Conservation (phyloP, 2,113 vertebrate species). For the sheep (Ovis aries) region DNA sequence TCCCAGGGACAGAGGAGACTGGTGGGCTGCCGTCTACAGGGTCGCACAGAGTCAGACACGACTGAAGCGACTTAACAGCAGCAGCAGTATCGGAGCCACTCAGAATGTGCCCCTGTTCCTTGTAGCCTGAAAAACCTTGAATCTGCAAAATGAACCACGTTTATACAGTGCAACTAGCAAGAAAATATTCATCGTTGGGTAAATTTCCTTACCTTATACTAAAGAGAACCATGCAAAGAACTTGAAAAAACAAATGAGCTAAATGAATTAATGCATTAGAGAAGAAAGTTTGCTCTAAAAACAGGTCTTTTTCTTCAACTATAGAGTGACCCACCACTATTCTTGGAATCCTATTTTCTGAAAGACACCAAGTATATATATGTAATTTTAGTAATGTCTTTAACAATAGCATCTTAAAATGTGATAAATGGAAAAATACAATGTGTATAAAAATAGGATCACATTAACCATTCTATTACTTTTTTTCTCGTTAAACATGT, state of each 20-base stretch:
- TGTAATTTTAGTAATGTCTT: background rate
- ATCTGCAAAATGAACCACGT: background rate
- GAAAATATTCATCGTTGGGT: background rate
- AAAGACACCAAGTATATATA: background rate
- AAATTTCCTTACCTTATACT: background rate
- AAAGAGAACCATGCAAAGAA: background rate
- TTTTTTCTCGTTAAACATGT: background rate
- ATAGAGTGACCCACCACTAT: background rate
- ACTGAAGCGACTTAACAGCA: background rate
- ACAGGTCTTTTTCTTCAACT: background rate
- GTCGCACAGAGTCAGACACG: background rate
- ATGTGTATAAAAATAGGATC: background rate
- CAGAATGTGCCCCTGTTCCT: background rate
- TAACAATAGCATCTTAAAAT: background rate
- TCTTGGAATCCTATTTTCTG: background rate
- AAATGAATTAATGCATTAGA: background rate
- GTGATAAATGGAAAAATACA: background rate
- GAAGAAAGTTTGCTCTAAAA: background rate
- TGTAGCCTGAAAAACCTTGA: background rate
- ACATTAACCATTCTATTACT: background rate
- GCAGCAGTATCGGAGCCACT: background rate
- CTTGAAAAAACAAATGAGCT: background rate
- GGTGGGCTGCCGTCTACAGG: rapidly evolving
- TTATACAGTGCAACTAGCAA: background rate
- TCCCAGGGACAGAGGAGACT: background rate